Conservation (phyloP, 30 jellyfish, hydroid and myxozoan genomes). For the Morbakka virulenta region DNA sequence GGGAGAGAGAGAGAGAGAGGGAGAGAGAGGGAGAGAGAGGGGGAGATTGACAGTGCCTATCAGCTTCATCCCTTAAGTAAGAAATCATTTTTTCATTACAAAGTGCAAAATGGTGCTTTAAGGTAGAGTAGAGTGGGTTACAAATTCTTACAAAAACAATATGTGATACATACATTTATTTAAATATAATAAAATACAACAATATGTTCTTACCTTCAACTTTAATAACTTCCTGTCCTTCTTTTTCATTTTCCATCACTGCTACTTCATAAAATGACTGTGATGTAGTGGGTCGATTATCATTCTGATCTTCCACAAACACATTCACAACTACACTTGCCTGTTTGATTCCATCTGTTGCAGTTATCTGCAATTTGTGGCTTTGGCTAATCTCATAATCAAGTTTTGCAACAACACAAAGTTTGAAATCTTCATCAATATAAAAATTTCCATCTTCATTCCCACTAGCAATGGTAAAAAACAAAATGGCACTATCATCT, state of each 20-base stretch:
- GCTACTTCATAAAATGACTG: constrained; percentile 88
- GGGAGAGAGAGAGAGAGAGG: no score
- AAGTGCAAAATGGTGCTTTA: no score
- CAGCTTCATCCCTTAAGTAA: no score
- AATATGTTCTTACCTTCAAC: constrained; percentile 51
- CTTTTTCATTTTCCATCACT: constrained; percentile 45
- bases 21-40: no score
- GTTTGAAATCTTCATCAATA: background rate
- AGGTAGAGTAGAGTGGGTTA: background rate
- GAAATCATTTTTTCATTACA: no score
- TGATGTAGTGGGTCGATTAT: constrained; percentile 83
- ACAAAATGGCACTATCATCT: background rate
- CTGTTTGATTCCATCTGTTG: constrained; percentile 60
- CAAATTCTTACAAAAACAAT: background rate
- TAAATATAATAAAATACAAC: background rate
- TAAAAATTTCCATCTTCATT: constrained; percentile 55
- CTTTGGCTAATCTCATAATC: constrained; percentile 64
- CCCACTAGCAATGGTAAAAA: constrained; percentile 66
- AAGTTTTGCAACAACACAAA: constrained; percentile 35
- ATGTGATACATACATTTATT: background rate
- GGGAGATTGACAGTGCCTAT: no score
- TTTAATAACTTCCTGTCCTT: constrained; percentile 32
- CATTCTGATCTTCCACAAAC: constrained; percentile 61
- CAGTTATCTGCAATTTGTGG: constrained; percentile 49
- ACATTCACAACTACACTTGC: constrained; percentile 39